Evolutionary conservation across 1,140 invertebrate species (phyloP), one percentile per base, ranked within the genome.

Genomic region (Heliconius nattereri): DNA sequence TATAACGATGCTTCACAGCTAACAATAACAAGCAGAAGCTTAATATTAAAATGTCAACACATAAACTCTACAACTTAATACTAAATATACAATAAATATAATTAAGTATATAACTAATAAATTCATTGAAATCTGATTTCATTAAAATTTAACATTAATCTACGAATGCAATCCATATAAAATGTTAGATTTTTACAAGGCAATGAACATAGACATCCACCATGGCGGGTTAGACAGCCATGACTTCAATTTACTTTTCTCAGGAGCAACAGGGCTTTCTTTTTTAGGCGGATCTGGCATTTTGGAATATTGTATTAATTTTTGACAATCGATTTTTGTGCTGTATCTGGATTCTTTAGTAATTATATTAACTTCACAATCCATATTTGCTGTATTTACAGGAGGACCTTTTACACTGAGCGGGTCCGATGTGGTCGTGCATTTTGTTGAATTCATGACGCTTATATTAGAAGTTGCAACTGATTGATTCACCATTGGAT

Each of bases 121-220:
- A 37, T 9, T 3, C 6, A 23, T 72, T 72, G 1, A 16, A 72
- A 72, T 72, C 1, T 37, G 1, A 72, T 72, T 45, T 72, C 37
- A 37, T 37, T 1, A 72, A 72, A 29, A 6, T 6, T 16, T 3
- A 5, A 52, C 19, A 35, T 72, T 40, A 37, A 9, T 72, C 20
- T n/a, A 72, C 7, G 26, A 32, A 35, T 71, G 16, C 70, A 71
- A 37, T 72, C 23, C 2, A 16, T 72, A 72, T 72, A 3, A 72
- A 29, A n/a, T 26, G 11, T 13, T 49, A 54, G 26, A 52, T 71
- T 66, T 26, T 83, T 85, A 87, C 32, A 89, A 85, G 35, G 88
- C 89, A 73, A 94, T 90, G 71, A 94, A 93, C 74, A 92, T 60
- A 13, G 92, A 90, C 82, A 92, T 81, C 92, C 92, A 94, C 92